Percentiles rank a stretch among this genome's conserved stretches.
phyloP scores from a whole-genome alignment of 1,140 invertebrate genomes.

The Battus philenor region DNA sequence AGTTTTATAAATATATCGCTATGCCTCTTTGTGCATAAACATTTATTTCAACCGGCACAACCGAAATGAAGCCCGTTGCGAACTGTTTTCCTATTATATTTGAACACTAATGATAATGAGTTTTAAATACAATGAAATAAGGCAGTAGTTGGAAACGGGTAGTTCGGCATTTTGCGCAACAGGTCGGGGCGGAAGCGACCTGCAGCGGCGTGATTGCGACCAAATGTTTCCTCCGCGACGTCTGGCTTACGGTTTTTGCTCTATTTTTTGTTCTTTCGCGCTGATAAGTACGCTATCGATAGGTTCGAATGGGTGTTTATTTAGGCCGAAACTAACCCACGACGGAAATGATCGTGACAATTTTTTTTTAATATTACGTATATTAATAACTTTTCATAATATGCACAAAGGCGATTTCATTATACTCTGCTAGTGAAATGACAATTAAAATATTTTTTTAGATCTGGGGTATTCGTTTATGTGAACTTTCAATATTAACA shows the following conservation, averaged over 20 bases:
- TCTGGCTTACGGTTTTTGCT: constrained; percentile 61
- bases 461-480: too few relatives aligned
- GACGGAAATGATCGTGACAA: constrained; percentile 49
- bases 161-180: constrained; percentile 63
- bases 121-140: constrained; percentile 8
- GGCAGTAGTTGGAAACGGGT: constrained; percentile 13
- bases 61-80: not conserved
- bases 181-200: constrained; percentile 73
- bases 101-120: constrained; percentile 8
- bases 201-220: constrained; percentile 68
- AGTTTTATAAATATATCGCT: too few relatives aligned
- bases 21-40: too few relatives aligned
- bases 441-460: too few relatives aligned
- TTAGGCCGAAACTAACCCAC: constrained; percentile 55
- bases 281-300: constrained; percentile 73
- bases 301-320: constrained; percentile 57
- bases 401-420: too few relatives aligned
- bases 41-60: not conserved
- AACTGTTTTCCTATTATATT: not conserved
- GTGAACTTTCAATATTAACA: too few relatives aligned
- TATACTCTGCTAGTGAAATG: too few relatives aligned
- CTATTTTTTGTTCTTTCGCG: constrained; percentile 52
- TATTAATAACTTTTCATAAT: too few relatives aligned
- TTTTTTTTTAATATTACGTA: too few relatives aligned
- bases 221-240: constrained; percentile 69